Percentiles rank a stretch among this genome's conserved stretches.
Evolutionary conservation across 2,113 vertebrate species (phyloP).

Genomic region (Pithys albifrons): DNA sequence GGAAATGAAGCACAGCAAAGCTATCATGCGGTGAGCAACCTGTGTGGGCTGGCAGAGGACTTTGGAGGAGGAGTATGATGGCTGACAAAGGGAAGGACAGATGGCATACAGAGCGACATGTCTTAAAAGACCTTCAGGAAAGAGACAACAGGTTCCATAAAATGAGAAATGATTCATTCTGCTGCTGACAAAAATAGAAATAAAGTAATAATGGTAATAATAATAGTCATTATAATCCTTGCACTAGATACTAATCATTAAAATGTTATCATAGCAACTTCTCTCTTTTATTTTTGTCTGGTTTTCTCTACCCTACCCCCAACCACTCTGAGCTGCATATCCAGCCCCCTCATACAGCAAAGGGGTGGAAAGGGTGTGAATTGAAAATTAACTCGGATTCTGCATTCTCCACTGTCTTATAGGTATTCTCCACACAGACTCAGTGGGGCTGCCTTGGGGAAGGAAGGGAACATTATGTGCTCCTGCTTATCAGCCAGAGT

Average conservation of each 20-base stretch:
- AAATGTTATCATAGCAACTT: constrained; percentile 59
- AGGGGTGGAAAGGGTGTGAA: constrained; percentile 20
- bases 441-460: not conserved
- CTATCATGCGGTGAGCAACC: not conserved
- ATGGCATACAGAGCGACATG: not conserved
- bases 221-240: constrained; percentile 46
- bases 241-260: constrained; percentile 66
- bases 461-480: not conserved
- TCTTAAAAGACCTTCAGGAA: not conserved
- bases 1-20: not conserved
- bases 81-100: not conserved
- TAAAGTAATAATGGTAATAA: constrained; percentile 46
- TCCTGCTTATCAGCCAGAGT: constrained; percentile 65
- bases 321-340: constrained; percentile 54
- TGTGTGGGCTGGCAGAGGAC: not conserved
- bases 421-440: not conserved
- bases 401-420: constrained; percentile 10
- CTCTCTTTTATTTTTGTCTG: not conserved
- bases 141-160: constrained; percentile 12
- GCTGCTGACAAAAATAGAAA: constrained; percentile 63
- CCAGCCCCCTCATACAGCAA: not conserved
- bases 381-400: not conserved
- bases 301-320: not conserved
- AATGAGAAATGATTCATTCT: constrained; percentile 33
- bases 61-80: not conserved